A percentile compares a stretch with the other conserved stretches of the same genome.
Conservation (phyloP, 2,888 invertebrate genomes). For the Lamellibrachia satsuma region DNA sequence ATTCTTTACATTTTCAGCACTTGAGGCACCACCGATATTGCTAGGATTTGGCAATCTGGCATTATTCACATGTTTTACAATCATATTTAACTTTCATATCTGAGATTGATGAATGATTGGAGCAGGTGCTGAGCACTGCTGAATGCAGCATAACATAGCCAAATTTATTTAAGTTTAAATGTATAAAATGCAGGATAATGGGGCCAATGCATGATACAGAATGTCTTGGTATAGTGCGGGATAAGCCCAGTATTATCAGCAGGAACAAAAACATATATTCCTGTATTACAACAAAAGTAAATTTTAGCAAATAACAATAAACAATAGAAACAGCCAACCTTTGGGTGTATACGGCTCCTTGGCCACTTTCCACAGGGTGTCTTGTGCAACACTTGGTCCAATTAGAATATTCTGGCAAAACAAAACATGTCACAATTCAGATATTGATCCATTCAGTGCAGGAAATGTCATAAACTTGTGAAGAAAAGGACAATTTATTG, state of each 20-base stretch:
- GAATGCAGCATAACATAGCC: background rate
- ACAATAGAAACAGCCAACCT: slow-evolving; percentile 28
- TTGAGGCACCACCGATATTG: too few species aligned
- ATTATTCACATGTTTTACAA: too few species aligned
- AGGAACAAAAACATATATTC: background rate
- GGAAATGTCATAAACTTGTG: too few species aligned
- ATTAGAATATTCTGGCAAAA: slow-evolving; percentile 52
- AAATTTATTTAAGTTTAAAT: background rate
- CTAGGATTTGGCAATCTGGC: too few species aligned
- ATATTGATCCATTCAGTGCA: background rate
- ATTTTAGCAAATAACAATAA: background rate
- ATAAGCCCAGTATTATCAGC: background rate
- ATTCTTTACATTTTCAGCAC: too few species aligned
- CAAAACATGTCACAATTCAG: background rate
- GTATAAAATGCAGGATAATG: background rate
- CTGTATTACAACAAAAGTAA: slow-evolving; percentile 17
- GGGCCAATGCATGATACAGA: background rate
- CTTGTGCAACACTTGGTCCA: slow-evolving; percentile 59
- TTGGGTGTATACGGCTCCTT: slow-evolving; percentile 62
- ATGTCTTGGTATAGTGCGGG: background rate
- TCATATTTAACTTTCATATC: too few species aligned
- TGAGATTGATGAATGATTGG: background rate
- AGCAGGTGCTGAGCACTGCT: background rate
- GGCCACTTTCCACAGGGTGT: slow-evolving; percentile 60
- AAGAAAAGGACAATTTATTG: too few species aligned